Conservation (phyloP, 2,113 vertebrate species). For the Lutjanus erythropterus region DNA sequence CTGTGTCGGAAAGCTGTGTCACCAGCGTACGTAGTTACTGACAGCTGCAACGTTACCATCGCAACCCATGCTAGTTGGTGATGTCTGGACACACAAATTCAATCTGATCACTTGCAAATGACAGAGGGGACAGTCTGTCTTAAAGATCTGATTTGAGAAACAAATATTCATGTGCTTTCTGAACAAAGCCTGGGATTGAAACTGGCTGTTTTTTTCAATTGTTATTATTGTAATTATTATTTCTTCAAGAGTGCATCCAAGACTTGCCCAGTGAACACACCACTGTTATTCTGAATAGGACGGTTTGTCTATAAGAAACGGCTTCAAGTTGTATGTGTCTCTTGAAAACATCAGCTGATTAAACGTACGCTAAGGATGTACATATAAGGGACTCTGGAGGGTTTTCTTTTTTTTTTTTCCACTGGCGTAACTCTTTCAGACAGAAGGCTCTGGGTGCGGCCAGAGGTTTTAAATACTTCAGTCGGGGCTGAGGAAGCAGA, state of each 20-base stretch:
- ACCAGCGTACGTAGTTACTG: too few relatives aligned
- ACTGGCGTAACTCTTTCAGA: constrained; percentile 17
- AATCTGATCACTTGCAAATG: too few relatives aligned
- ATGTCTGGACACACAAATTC: too few relatives aligned
- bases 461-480: constrained; percentile 55
- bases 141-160: too few relatives aligned
- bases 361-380: constrained; percentile 14
- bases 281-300: not conserved
- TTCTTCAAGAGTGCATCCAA: not conserved
- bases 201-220: too few relatives aligned
- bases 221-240: too few relatives aligned
- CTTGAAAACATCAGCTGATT: constrained; percentile 23
- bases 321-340: not conserved
- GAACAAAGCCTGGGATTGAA: too few relatives aligned
- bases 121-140: too few relatives aligned
- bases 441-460: constrained; percentile 37
- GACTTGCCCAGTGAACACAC: not conserved
- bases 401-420: not conserved
- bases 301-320: not conserved
- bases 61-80: too few relatives aligned
- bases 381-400: not conserved
- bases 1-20: too few relatives aligned
- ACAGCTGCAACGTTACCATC: too few relatives aligned
- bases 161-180: too few relatives aligned
- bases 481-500: constrained; percentile 47